Evolutionary conservation across 2,113 vertebrate genomes (phyloP), one percentile per base, ranked within the genome.

Genomic region (Ceyx cyanopectus): DNA sequence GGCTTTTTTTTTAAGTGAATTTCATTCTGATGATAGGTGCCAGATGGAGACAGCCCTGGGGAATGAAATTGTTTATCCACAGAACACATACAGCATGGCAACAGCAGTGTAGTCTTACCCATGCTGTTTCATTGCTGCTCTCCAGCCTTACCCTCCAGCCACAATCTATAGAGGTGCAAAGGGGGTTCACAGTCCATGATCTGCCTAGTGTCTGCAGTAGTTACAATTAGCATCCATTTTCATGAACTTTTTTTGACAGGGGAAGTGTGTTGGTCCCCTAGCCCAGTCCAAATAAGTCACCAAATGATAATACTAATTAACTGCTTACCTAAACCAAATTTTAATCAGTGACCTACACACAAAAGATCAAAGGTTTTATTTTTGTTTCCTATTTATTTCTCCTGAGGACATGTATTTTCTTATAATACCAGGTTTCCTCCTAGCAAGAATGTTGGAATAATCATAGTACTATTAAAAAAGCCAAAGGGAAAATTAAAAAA

Each of bases 11-110:
- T 91, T 32, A 78, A 93, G 81, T 92, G 92, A 89, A 94, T 96
- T 95, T 95, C 89, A 53, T 93, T 89, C 82, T 92, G 68, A 67
- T 92, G 95, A 93, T 96, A 83, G 93, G 88, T 95, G 88, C 96
- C 96, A 97, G 96, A 97, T 97, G 97, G 95, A 96, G 93, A 85
- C 50, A 62, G 92, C 96, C 95, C 93, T 95, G 68, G 95, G 95
- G 95, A 95, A 87, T 82, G 78, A 92, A 92, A 79, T 79, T 97
- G 93, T 97, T 96, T 96, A 96, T 48, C 91, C 94, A 92, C 93
- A 95, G 80, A 93, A 94, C 94, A 94, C 57, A 51, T 93, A 93
- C 87, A 93, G 80, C 91, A 78, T 89, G 94, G 77, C 91, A 61
- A 75, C 92, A 94, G 85, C 89, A 85, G 85, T 56, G 81, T n/a